Percentiles rank a stretch among this genome's conserved stretches.
Evolutionary conservation across 2,888 invertebrate species (phyloP).

Genomic region (Callyntrura sp.): DNA sequence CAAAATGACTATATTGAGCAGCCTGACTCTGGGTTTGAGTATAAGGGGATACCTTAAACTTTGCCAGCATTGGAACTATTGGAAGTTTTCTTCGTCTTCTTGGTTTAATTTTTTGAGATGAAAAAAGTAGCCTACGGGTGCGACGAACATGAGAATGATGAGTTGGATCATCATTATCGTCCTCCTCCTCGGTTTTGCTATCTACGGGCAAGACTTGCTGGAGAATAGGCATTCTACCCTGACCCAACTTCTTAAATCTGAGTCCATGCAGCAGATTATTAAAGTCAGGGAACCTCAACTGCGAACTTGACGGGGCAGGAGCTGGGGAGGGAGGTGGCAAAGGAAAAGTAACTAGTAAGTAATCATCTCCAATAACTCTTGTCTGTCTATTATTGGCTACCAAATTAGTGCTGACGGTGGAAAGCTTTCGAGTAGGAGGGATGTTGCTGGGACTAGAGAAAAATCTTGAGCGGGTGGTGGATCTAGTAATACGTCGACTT

Average conservation of each 20-base stretch:
- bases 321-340: slow-evolving; percentile 75
- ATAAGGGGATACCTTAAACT: slow-evolving; percentile 55
- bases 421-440: slow-evolving; percentile 33
- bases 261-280: slow-evolving; percentile 75
- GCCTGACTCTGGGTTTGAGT: slow-evolving; percentile 1
- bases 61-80: slow-evolving; percentile 63
- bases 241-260: slow-evolving; percentile 67
- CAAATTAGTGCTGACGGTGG: slow-evolving; percentile 69
- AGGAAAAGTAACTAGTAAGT: slow-evolving; percentile 69
- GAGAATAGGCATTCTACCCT: slow-evolving; percentile 52
- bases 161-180: slow-evolving; percentile 37
- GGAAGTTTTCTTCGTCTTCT: slow-evolving; percentile 70
- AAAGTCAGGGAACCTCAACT: slow-evolving; percentile 69
- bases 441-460: slow-evolving; percentile 55
- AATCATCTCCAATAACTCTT: slow-evolving; percentile 75
- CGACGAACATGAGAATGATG: slow-evolving; percentile 53
- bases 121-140: slow-evolving; percentile 55
- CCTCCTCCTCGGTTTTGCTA: slow-evolving; percentile 34
- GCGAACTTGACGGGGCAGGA: slow-evolving; percentile 58
- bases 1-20: slow-evolving; percentile 61
- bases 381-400: slow-evolving; percentile 66
- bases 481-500: slow-evolving; percentile 32
- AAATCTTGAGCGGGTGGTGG: slow-evolving; percentile 59
- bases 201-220: slow-evolving; percentile 50
- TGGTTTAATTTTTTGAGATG: slow-evolving; percentile 71